A percentile compares a stretch with the other conserved stretches of the same genome.
Conservation (phyloP, 2,797 vertebrate species). For the Percopsis omiscomaycus region DNA sequence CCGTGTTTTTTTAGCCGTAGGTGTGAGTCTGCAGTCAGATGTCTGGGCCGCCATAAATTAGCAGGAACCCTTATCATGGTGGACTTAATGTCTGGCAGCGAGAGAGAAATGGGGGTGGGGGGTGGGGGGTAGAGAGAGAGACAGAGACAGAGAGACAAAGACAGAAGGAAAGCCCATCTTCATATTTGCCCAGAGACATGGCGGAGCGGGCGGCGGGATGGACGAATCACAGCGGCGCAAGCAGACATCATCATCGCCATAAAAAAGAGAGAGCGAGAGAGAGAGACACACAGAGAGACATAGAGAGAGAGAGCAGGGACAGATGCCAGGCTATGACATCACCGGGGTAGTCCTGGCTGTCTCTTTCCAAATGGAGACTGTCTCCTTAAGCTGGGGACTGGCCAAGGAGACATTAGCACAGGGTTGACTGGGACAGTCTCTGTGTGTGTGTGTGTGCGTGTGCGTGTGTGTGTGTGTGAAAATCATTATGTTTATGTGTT, state of each 20-base stretch:
- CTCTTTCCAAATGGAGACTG: conserved; percentile 68
- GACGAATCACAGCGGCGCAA: conserved; percentile 72
- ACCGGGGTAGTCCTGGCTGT: conserved; percentile 72
- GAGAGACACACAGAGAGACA: conserved; percentile 45
- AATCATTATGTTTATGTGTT: conserved; percentile 33
- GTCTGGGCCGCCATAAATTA: conserved; percentile 81
- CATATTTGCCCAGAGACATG: conserved; percentile 79
- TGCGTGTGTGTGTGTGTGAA: conserved; percentile 31
- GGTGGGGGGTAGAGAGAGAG: conserved; percentile 46
- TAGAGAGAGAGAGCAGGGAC: conserved; percentile 30
- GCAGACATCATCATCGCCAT: conserved; percentile 67
- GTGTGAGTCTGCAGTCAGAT: conserved; percentile 84
- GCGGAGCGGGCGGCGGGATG: conserved; percentile 61
- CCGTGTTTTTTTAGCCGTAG: conserved; percentile 82
- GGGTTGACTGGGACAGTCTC: conserved; percentile 47
- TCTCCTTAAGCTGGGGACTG: conserved; percentile 61
- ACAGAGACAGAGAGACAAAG: conserved; percentile 38
- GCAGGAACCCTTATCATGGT: conserved; percentile 69
- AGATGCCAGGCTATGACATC: conserved; percentile 75
- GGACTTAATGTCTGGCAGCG: conserved; percentile 76
- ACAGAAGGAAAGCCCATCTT: conserved; percentile 63
- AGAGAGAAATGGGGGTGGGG: conserved; percentile 52
- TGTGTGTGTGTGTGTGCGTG: conserved; percentile 40
- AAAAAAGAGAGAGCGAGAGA: conserved; percentile 63
- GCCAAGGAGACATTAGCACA: conserved; percentile 70